Base-by-base conservation (phyloP, 2,888 invertebrate genomes). In the Apocheima hispidaria region DNA sequence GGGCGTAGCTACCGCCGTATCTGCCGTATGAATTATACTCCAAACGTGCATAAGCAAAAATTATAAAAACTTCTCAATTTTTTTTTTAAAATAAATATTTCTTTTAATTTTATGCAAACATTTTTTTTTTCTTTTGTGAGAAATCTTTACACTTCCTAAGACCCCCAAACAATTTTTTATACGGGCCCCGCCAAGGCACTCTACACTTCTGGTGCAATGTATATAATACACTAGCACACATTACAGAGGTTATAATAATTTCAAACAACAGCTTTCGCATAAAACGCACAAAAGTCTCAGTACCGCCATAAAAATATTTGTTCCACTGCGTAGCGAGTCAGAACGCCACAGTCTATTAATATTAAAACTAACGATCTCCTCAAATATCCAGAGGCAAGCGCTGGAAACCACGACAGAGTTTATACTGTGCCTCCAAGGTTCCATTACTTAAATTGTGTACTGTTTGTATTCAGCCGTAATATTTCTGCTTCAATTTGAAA, bases 371-470 rank as follows among this genome's bases (percentile, higher is more conserved):
- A 60, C 33, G 38, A 49, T 26, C 59, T 48, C 33, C 35, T 61
- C 56, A 61, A 56, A 61, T 40, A 61, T 51, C 60, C 55, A 28
- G 55, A 55, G 21, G 60, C 60, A 54, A 60, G 35, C 14, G 49
- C 18, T 50, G 49, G 38, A 44, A 60, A 56, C 56, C 55, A 33
- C 55, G 60, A 50, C 60, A 54, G 38, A 56, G 55, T 60, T 60
- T 55, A 54, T 44, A 50, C 44, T 54, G 54, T 30, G 54, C 49
- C 59, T 51, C 61, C 36, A 51, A 56, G 55, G 61, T 61, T 61
- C 56, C 61, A 61, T 61, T 61, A 61, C 38, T 61, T 56, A 61
- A 61, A 61, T 61, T 61, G 56, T 56, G 40, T 61, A 61, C 61
- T 61, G 61, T 61, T 61, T 61, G 56, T 33, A 50, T 49, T 55